phyloP scores from a whole-genome alignment of 2,113 vertebrate species.

The Quiscalus mexicanus region DNA sequence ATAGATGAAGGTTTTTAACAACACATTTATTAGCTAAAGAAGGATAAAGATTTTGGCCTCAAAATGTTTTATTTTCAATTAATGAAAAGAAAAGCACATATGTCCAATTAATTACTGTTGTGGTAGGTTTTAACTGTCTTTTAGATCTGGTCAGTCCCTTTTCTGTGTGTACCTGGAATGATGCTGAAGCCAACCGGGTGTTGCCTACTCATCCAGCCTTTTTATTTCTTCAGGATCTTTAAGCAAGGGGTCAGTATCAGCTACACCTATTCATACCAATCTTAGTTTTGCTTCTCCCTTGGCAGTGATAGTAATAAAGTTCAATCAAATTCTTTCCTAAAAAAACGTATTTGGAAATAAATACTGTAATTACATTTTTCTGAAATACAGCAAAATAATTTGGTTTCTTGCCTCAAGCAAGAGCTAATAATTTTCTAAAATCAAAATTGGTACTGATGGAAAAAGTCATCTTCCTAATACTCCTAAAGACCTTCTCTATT shows the following conservation, averaged over 20 bases:
- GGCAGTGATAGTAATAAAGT: not conserved
- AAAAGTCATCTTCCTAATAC: not conserved
- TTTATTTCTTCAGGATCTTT: not conserved
- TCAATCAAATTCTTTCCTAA: not conserved
- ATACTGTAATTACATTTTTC: not conserved
- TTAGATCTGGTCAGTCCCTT: not conserved
- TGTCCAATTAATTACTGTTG: not conserved
- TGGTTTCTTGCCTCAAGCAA: not conserved
- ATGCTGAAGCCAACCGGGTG: not conserved
- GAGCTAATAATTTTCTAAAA: constrained; percentile 28
- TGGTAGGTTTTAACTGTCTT: not conserved
- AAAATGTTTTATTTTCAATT: not conserved
- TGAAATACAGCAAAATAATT: constrained; percentile 2
- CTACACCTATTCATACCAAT: not conserved
- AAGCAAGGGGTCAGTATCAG: not conserved
- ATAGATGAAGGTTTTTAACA: not conserved
- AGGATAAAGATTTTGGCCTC: not conserved
- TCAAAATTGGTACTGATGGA: not conserved
- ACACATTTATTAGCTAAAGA: not conserved
- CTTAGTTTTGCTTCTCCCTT: not conserved
- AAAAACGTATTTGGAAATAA: not conserved
- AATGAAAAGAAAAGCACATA: not conserved
- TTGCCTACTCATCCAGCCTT: not conserved
- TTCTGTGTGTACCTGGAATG: not conserved
- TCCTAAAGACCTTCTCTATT: not conserved